Conservation (phyloP, 2,888 invertebrate genomes). For the Sycophila texana region DNA sequence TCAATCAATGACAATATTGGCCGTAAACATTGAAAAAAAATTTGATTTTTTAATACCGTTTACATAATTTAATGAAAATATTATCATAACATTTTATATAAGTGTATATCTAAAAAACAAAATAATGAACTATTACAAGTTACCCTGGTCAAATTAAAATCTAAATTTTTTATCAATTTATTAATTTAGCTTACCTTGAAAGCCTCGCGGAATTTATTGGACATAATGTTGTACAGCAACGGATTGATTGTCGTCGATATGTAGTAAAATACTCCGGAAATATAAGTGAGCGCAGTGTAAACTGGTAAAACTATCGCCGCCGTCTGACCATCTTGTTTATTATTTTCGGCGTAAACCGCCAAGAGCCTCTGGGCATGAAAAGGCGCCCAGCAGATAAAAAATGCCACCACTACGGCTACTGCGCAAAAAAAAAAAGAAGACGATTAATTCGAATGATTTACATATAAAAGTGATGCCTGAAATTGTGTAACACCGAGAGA, state of each 20-base stretch:
- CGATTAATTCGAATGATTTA: no score
- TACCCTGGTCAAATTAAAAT: no score
- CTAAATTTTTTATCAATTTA: no score
- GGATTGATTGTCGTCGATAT: conserved; percentile 84
- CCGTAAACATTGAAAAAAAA: no score
- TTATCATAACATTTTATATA: neutral
- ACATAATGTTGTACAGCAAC: conserved; percentile 84
- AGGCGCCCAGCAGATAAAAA: conserved; percentile 91
- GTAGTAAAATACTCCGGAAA: conserved; percentile 83
- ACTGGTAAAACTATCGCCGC: conserved; percentile 76
- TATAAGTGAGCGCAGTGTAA: conserved; percentile 78
- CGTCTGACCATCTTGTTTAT: conserved; percentile 65
- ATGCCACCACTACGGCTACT: conserved; percentile 91
- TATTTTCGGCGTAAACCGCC: conserved; percentile 82
- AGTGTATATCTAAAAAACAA: neutral
- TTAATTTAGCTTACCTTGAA: conserved; percentile 78
- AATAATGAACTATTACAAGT: no score
- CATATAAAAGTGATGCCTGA: no score
- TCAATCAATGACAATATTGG: no score
- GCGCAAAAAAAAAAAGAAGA: conserved; percentile 61
- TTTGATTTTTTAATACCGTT: no score
- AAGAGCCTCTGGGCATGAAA: conserved; percentile 94
- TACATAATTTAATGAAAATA: no score
- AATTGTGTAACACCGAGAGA: no score
- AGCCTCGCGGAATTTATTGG: conserved; percentile 83